A percentile compares a stretch with the other conserved stretches of the same genome.
Evolutionary conservation across 2,888 invertebrate genomes (phyloP).

Genomic region (Byasa hedistus): DNA sequence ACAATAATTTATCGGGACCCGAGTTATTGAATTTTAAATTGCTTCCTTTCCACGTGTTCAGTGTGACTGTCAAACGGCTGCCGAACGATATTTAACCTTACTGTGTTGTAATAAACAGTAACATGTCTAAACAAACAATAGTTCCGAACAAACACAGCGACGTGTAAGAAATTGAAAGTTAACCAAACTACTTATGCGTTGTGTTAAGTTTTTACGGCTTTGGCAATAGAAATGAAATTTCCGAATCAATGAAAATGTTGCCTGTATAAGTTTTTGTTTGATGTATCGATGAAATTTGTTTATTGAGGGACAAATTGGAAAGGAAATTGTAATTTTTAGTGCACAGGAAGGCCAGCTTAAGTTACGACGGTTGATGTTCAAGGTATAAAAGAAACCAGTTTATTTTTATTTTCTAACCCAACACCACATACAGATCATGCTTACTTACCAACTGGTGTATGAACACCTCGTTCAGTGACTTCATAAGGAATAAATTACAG

Average conservation of each 20-base stretch:
- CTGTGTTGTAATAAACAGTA: neutral
- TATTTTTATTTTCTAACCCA: too few species aligned
- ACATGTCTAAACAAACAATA: neutral
- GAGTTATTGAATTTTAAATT: slow-evolving; percentile 64
- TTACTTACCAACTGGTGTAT: too few species aligned
- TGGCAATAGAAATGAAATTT: slow-evolving; percentile 6
- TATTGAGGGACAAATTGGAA: slow-evolving; percentile 24
- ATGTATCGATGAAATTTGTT: slow-evolving; percentile 33
- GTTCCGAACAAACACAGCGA: slow-evolving; percentile 3
- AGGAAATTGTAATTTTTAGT: slow-evolving; percentile 30
- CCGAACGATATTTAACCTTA: slow-evolving; percentile 39
- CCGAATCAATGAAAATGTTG: neutral
- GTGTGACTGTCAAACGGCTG: slow-evolving; percentile 5
- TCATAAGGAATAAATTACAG: too few species aligned
- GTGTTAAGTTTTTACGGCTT: neutral
- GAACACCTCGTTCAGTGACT: too few species aligned
- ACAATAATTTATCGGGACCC: slow-evolving; percentile 61
- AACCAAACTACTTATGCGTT: slow-evolving; percentile 3
- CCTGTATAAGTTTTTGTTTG: slow-evolving; percentile 36
- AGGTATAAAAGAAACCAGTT: too few species aligned
- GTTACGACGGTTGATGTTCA: too few species aligned
- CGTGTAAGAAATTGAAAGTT: slow-evolving; percentile 26
- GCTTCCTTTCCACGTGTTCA: slow-evolving; percentile 44
- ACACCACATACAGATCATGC: too few species aligned
- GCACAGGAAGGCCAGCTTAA: slow-evolving; percentile 18